A percentile compares a stretch with the other conserved stretches of the same genome.
Evolutionary conservation across 2,113 vertebrate species (phyloP).

Genomic region (Cyphotilapia sp.): DNA sequence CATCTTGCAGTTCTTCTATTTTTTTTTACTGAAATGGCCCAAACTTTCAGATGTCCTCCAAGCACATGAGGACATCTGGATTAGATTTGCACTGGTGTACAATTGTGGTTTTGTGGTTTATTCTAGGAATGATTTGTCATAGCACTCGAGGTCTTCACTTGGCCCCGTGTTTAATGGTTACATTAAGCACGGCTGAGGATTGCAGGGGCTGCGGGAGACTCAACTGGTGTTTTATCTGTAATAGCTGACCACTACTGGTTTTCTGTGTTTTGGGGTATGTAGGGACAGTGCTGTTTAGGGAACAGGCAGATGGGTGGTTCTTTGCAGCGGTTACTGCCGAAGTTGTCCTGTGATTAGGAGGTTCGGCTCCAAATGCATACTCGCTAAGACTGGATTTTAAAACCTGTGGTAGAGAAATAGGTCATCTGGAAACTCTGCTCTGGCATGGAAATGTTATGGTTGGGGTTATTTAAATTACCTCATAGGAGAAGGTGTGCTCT

Average conservation of each 20-base stretch:
- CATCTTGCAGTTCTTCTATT: conserved; percentile 9
- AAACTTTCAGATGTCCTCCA: conserved; percentile 37
- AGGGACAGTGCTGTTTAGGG: conserved; percentile 15
- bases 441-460: conserved; percentile 53
- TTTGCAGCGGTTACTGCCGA: conserved; percentile 17
- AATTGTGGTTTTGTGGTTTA: conserved; percentile 46
- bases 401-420: conserved; percentile 57
- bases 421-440: conserved; percentile 66
- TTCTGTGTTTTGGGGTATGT: not conserved
- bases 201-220: not conserved
- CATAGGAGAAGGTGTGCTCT: conserved; percentile 54
- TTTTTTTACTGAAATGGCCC: conserved; percentile 27
- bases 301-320: conserved; percentile 37
- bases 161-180: conserved; percentile 31
- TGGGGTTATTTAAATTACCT: conserved; percentile 54
- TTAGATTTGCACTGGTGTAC: conserved; percentile 36
- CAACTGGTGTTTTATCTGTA: not conserved
- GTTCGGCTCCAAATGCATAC: conserved; percentile 46
- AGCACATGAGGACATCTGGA: conserved; percentile 62
- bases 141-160: conserved; percentile 45
- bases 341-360: conserved; percentile 62
- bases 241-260: not conserved
- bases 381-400: conserved; percentile 39
- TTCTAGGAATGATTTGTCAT: conserved; percentile 60
- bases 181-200: not conserved